Percentiles rank a stretch among this genome's conserved stretches.
Conservation (phyloP, 2,797 vertebrate species). For the Sebastes umbrosus region DNA sequence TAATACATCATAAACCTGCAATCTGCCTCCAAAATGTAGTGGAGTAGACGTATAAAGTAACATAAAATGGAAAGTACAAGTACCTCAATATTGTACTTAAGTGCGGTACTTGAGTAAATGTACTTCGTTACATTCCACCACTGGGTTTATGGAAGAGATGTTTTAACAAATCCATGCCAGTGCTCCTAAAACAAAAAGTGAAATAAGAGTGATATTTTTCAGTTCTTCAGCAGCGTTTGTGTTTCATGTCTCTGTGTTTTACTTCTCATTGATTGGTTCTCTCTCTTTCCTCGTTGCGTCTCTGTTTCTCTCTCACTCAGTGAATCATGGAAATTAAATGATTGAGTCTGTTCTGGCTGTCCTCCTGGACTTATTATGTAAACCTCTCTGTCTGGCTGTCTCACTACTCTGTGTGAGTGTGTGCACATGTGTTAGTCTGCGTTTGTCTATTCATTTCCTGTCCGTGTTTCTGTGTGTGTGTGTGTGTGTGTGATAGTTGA, state of each 20-base stretch:
- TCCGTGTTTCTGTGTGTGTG: background rate
- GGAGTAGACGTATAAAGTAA: background rate
- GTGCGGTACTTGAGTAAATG: background rate
- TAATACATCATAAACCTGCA: background rate
- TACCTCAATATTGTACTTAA: background rate
- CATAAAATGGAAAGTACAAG: background rate
- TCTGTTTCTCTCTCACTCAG: slow-evolving; percentile 34
- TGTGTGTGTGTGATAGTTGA: background rate
- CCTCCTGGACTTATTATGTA: slow-evolving; percentile 75
- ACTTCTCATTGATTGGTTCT: background rate
- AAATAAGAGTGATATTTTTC: background rate
- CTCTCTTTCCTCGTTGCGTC: background rate
- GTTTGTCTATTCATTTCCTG: slow-evolving; percentile 29
- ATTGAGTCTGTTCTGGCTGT: slow-evolving; percentile 60
- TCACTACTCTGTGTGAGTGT: background rate
- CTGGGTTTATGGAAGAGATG: background rate
- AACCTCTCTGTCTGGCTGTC: slow-evolving; percentile 67
- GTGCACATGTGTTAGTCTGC: background rate
- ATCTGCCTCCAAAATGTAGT: background rate
- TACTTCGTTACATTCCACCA: background rate
- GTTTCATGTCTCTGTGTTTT: background rate
- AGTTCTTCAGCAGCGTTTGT: background rate
- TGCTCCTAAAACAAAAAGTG: background rate
- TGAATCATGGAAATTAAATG: slow-evolving; percentile 75
- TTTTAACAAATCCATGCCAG: background rate